Conservation (phyloP, 2,113 vertebrate species). For the Pachycephala philippinensis region DNA sequence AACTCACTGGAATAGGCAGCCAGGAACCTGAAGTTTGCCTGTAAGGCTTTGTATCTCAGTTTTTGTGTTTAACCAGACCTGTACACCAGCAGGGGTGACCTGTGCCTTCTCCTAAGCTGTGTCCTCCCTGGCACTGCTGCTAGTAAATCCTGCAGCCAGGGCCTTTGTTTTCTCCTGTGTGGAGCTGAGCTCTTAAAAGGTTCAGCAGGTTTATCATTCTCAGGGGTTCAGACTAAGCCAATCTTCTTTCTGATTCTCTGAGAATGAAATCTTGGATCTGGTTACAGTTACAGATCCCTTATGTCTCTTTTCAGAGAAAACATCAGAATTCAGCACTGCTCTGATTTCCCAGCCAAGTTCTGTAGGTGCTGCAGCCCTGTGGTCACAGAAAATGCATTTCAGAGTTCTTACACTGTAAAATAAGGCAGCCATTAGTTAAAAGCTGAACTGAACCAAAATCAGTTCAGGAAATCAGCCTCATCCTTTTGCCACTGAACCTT, state of each 20-base stretch:
- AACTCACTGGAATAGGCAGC: background rate
- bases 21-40: background rate
- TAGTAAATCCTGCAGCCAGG: background rate
- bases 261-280: background rate
- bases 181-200: background rate
- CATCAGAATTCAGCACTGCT: background rate
- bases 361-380: background rate
- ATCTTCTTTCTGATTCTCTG: background rate
- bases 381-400: background rate
- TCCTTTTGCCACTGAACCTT: background rate
- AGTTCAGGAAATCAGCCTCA: background rate
- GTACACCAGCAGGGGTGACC: background rate
- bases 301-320: conserved; percentile 13
- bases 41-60: background rate
- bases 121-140: background rate
- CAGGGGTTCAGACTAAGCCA: conserved; percentile 10
- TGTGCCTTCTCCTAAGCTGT: background rate
- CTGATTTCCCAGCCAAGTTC: background rate
- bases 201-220: background rate
- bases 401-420: background rate
- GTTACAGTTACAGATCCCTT: conserved; percentile 14
- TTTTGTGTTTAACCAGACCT: background rate
- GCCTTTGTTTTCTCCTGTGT: background rate
- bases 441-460: background rate
- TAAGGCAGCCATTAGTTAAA: background rate